Base-by-base conservation (phyloP, 2,113 vertebrate species). In the Epinephelus moara region DNA sequence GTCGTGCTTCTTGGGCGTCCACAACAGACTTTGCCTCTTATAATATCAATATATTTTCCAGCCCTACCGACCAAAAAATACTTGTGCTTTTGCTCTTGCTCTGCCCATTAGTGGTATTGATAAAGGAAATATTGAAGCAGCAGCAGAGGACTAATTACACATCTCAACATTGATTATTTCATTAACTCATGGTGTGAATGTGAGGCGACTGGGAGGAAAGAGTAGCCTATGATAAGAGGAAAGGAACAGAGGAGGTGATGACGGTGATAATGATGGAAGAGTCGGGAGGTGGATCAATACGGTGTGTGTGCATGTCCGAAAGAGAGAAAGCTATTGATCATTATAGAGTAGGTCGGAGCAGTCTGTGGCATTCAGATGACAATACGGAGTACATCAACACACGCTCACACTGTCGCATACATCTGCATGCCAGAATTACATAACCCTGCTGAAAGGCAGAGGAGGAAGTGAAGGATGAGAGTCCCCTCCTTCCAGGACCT, bases 301-400 rank as follows among this genome's bases (percentile, higher is more conserved):
- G 52, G 70, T 21, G 66, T 30, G 2, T 2, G 13, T 56, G 61
- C 27, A 2, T 64, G 67, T 70, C 49, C 68, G 40, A 72, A 62
- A 71, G 49, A 80, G 18, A 64, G 59, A 55, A 66, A 79, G 73
- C 55, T 63, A 87, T 88, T 78, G 81, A 85, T 89, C 55, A 56
- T 15, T n/a, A n/a, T n/a, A n/a, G n/a, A n/a, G n/a, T n/a, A n/a
- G n/a, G n/a, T n/a, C n/a, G n/a, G n/a, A n/a, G n/a, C 70, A 47
- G 57, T 68, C 52, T 23, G 33, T 76, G 72, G 42, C 49, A 50
- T 68, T 27, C 12, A 81, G 82, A 81, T 56, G 63, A 81, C 75
- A 75, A 56, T 64, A 71, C 18, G 37, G 47, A 75, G 57, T 18
- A 7, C 45, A 73, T 37, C 33, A 4, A 47, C 23, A 67, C 53